Evolutionary conservation across 2,888 invertebrate species (phyloP).

Genomic region (Rhorus exstirpatorius): DNA sequence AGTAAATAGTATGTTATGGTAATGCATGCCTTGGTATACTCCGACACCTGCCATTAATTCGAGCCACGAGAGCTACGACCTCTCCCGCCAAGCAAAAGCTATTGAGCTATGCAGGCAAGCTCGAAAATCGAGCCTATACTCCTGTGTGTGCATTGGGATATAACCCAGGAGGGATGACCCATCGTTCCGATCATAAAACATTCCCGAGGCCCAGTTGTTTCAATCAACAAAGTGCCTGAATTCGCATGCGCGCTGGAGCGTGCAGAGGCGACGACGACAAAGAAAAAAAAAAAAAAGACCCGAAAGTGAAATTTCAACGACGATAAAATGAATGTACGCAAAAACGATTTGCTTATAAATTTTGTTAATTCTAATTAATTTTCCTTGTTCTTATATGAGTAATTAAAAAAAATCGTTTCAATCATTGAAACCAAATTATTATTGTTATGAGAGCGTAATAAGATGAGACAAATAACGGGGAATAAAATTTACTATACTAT

Average conservation of each 20-base stretch:
- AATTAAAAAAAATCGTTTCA: too few relatives aligned
- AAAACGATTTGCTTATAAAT: too few relatives aligned
- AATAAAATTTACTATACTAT: too few relatives aligned
- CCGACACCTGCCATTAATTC: constrained; percentile 78
- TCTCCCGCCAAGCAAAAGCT: constrained; percentile 29
- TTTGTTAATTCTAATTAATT: too few relatives aligned
- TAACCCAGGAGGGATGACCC: constrained; percentile 27
- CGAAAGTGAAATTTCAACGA: too few relatives aligned
- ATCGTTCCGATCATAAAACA: constrained; percentile 14
- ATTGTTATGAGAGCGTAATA: too few relatives aligned
- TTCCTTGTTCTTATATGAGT: too few relatives aligned
- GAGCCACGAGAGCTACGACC: constrained; percentile 74
- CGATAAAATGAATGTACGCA: too few relatives aligned
- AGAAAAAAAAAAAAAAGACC: too few relatives aligned
- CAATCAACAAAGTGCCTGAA: not conserved
- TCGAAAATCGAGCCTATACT: constrained; percentile 39
- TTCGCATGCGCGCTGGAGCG: not conserved
- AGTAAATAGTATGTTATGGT: constrained; percentile 78
- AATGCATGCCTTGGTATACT: constrained; percentile 76
- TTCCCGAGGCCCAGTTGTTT: not conserved
- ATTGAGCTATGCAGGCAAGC: constrained; percentile 25
- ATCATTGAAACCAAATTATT: too few relatives aligned
- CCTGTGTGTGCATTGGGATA: constrained; percentile 9
- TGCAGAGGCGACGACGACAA: not conserved
- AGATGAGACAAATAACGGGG: too few relatives aligned